Percentiles rank a stretch among this genome's conserved stretches.
These are phyloP conservation scores for Caradrina kadenii DNA, from an alignment of 2,888 invertebrate species.

Conservation along the genomic window DNA sequence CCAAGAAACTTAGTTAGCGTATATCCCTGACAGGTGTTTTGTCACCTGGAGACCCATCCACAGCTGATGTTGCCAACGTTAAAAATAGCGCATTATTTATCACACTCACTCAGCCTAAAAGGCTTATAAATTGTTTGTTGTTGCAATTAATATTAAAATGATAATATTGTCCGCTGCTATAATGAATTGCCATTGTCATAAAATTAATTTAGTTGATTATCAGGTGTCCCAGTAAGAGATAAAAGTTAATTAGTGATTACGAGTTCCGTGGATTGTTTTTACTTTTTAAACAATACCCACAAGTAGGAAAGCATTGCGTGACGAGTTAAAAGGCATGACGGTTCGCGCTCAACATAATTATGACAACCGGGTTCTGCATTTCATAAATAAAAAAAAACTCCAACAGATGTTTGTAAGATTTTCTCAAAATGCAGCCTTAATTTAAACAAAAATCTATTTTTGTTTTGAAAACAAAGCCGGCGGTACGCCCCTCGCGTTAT, in stretches of 20 bases:
- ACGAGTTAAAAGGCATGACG: conserved; percentile 12
- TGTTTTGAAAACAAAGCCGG: conserved; percentile 65
- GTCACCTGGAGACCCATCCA: conserved; percentile 49
- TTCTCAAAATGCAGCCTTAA: conserved; percentile 49
- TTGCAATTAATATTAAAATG: conserved; percentile 33
- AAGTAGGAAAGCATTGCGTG: not conserved
- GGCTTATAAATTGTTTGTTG: conserved; percentile 25
- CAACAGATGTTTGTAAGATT: not conserved
- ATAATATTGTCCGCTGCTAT: conserved; percentile 11
- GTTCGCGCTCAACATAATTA: not conserved
- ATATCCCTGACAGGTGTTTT: conserved; percentile 55
- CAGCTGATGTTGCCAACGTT: conserved; percentile 44
- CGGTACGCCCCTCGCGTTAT: conserved; percentile 75
- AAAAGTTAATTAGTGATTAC: conserved; percentile 22
- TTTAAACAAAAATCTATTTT: conserved; percentile 53
- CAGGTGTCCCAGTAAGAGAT: conserved; percentile 24
- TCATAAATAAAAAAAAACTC: not conserved
- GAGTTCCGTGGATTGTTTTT: conserved; percentile 43
- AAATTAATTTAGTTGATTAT: conserved; percentile 26
- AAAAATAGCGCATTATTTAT: conserved; percentile 47
- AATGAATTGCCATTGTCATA: conserved; percentile 26
- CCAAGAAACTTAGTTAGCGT: conserved; percentile 40
- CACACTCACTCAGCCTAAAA: conserved; percentile 1
- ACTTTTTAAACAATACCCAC: conserved; percentile 13
- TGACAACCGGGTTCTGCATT: not conserved